These are phyloP conservation scores for Xylota segnis DNA, from an alignment of 2,888 invertebrate species.

Conservation along the genomic window DNA sequence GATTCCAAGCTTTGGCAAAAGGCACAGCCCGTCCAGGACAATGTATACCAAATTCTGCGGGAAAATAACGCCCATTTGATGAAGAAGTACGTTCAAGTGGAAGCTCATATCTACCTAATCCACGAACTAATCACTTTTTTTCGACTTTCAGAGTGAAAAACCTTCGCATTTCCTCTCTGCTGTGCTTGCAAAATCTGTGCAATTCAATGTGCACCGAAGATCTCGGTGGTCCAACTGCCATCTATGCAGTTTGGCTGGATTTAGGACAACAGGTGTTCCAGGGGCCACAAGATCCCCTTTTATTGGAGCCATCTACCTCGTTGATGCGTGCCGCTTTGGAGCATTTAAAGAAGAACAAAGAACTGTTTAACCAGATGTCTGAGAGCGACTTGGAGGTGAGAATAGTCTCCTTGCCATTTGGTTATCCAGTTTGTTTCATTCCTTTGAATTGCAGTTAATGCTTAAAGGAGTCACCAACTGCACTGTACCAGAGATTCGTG, in stretches of 20 bases:
- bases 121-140: neutral
- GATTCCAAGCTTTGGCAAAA: conserved; percentile 80
- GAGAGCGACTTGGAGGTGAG: conserved; percentile 86
- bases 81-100: conserved; percentile 85
- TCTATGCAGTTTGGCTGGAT: conserved; percentile 88
- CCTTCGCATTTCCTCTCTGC: conserved; percentile 87
- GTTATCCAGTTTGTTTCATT: neutral
- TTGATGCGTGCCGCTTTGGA: conserved; percentile 91
- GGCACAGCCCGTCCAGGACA: conserved; percentile 85
- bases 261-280: conserved; percentile 88
- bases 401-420: neutral
- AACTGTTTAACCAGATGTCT: conserved; percentile 86
- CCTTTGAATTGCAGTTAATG: conserved; percentile 84
- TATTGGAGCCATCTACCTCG: conserved; percentile 89
- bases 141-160: conserved; percentile 85
- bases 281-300: conserved; percentile 85
- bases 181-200: conserved; percentile 90
- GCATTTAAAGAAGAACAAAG: conserved; percentile 86
- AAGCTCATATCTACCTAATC: neutral
- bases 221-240: conserved; percentile 87
- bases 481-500: conserved; percentile 86
- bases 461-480: conserved; percentile 86
- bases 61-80: conserved; percentile 85
- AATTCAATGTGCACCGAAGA: conserved; percentile 87
- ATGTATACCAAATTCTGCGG: conserved; percentile 86